Percentiles rank a stretch among this genome's conserved stretches.
These are phyloP conservation scores for Hormiphora californensis DNA, from an alignment of 37 sponge, comb jelly and placozoan genomes.

Conservation along the genomic window DNA sequence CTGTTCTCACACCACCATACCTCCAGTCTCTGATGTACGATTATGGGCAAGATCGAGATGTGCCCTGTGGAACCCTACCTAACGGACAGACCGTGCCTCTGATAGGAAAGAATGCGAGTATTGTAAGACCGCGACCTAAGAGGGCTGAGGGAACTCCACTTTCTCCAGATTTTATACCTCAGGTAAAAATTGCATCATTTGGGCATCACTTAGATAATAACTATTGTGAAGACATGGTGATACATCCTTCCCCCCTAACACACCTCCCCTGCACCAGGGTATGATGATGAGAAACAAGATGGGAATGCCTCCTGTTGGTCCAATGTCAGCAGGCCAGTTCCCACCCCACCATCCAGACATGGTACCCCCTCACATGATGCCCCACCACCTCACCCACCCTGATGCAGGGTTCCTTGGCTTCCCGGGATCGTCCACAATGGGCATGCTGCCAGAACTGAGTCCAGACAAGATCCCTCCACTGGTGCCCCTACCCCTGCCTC, in stretches of 20 bases:
- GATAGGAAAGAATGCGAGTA: constrained; percentile 22
- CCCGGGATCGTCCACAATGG: neutral
- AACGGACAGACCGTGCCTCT: constrained; percentile 54
- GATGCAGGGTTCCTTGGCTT: neutral
- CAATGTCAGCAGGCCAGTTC: constrained; percentile 8
- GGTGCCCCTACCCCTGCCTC: constrained; percentile 22
- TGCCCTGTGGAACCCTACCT: constrained; percentile 41
- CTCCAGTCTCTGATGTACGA: constrained; percentile 50
- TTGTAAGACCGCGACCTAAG: constrained; percentile 33
- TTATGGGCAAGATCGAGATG: constrained; percentile 29
- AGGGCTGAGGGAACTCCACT: constrained; percentile 11
- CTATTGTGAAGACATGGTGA: neutral
- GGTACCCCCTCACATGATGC: neutral
- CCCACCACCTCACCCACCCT: neutral
- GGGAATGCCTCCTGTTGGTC: constrained; percentile 29
- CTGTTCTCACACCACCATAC: neutral
- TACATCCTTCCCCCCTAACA: neutral
- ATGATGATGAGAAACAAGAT: constrained; percentile 14
- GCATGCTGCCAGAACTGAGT: neutral
- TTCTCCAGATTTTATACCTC: constrained; percentile 44
- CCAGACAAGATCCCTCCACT: constrained; percentile 42
- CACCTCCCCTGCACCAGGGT: neutral
- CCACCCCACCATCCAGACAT: neutral
- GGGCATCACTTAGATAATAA: neutral
- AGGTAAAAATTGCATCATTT: neutral